phyloP scores from a whole-genome alignment of 2,113 vertebrate genomes.

The Ovis aries region ARS-UI_Ramb_v3.0 NC_056060.1:36136001-36136500 shows the following conservation, averaged over 20 bases:
- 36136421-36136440: background rate
- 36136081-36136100: background rate
- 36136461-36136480: background rate
- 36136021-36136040: background rate
- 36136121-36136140: background rate
- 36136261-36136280: background rate
- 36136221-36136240: background rate
- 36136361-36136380: background rate
- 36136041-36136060: slow-evolving; percentile 25
- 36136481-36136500: background rate
- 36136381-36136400: background rate
- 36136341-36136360: background rate
- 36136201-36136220: background rate
- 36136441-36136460: background rate
- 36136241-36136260: background rate
- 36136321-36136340: background rate
- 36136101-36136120: background rate
- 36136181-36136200: background rate
- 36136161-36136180: background rate
- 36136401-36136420: slow-evolving; percentile 2
- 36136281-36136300: background rate
- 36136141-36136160: background rate
- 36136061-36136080: background rate
- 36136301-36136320: background rate
- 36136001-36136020: background rate